These are phyloP conservation scores for Pilophorus perplexus DNA, from an alignment of 2,888 invertebrate species.

Conservation along the genomic window DNA sequence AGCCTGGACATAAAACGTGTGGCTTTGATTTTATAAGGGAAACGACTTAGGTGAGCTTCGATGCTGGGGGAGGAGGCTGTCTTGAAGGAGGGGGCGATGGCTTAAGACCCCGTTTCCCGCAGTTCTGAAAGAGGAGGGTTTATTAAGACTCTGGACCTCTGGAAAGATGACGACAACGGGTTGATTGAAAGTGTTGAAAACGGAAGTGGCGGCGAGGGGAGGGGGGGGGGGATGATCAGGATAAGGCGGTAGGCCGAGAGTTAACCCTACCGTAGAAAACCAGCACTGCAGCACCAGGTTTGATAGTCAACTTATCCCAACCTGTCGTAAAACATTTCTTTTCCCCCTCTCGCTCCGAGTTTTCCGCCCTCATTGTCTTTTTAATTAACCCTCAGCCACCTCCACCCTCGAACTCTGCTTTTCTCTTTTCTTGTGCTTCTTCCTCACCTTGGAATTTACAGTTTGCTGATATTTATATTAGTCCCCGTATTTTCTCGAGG, in stretches of 20 bases:
- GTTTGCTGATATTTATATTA: slow-evolving; percentile 28
- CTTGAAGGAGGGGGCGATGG: no score
- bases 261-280: neutral
- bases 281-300: slow-evolving; percentile 31
- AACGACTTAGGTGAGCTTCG: neutral
- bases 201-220: neutral
- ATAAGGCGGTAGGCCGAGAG: neutral
- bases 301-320: slow-evolving; percentile 37
- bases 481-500: slow-evolving; percentile 23
- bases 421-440: neutral
- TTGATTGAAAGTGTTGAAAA: slow-evolving; percentile 35
- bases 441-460: slow-evolving; percentile 27
- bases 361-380: slow-evolving; percentile 36
- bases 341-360: neutral
- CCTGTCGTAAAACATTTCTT: slow-evolving; percentile 32
- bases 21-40: slow-evolving; percentile 23
- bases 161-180: slow-evolving; percentile 24
- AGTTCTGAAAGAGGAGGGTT: slow-evolving; percentile 1
- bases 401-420: neutral
- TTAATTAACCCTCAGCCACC: slow-evolving; percentile 28
- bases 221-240: neutral
- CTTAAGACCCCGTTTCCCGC: neutral
- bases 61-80: neutral
- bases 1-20: slow-evolving; percentile 16
- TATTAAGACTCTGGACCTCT: slow-evolving; percentile 13